These are phyloP conservation scores for Platycheirus albimanus DNA, from an alignment of 2,888 invertebrate genomes.

Conservation along the genomic window DNA sequence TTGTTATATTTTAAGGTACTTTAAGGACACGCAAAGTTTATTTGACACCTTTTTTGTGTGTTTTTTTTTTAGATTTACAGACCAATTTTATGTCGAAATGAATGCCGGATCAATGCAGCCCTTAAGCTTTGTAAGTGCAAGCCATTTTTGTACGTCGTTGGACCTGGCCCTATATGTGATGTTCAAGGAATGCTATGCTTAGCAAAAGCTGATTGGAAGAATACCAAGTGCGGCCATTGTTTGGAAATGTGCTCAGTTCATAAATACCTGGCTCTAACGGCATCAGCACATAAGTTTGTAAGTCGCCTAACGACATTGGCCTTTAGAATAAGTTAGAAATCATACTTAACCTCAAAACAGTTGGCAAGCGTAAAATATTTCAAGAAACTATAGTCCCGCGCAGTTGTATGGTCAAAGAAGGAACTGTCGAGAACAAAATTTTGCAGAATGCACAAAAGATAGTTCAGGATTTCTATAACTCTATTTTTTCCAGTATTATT, in stretches of 20 bases:
- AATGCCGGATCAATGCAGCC: conserved; percentile 80
- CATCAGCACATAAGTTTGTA: conserved; percentile 76
- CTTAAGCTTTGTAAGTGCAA: conserved; percentile 79
- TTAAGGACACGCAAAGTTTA: neutral
- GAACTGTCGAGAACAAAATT: too few relatives aligned
- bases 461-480: too few relatives aligned
- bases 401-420: too few relatives aligned
- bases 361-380: too few relatives aligned
- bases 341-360: too few relatives aligned
- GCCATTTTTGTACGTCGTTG: conserved; percentile 80
- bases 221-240: conserved; percentile 77
- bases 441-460: too few relatives aligned
- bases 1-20: conserved; percentile 77
- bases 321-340: too few relatives aligned
- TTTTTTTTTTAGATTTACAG: conserved; percentile 77
- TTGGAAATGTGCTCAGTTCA: conserved; percentile 77
- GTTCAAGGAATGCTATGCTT: conserved; percentile 79
- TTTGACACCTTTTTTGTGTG: neutral
- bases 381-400: too few relatives aligned
- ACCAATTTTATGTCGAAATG: conserved; percentile 79
- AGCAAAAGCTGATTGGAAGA: conserved; percentile 76
- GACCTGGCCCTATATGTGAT: conserved; percentile 76
- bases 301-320: too few relatives aligned
- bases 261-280: conserved; percentile 75
- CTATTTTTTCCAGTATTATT: too few relatives aligned